Conservation (phyloP, 2,797 vertebrate genomes). For the Otus scops region DNA sequence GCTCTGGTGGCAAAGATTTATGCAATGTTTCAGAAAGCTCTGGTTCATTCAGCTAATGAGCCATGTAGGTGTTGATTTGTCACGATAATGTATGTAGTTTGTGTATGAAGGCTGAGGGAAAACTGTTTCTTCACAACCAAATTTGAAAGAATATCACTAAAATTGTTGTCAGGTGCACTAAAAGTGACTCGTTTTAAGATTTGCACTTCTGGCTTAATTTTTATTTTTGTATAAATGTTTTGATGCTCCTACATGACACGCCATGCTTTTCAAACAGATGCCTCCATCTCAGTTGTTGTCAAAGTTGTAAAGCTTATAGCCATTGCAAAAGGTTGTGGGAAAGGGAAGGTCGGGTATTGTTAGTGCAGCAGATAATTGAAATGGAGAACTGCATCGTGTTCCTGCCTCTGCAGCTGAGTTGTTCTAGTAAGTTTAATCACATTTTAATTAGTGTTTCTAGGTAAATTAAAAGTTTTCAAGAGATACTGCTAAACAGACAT, state of each 20-base stretch:
- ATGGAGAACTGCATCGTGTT: not conserved
- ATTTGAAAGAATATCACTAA: not conserved
- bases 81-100: not conserved
- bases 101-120: not conserved
- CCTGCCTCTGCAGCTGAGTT: not conserved
- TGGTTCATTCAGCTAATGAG: not conserved
- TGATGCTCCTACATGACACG: not conserved
- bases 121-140: not conserved
- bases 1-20: rapidly evolving
- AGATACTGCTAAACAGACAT: not conserved
- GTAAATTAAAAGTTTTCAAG: not conserved
- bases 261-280: not conserved
- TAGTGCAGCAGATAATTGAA: not conserved
- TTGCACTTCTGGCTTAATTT: not conserved
- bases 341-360: not conserved
- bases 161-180: not conserved
- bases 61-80: not conserved
- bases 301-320: not conserved
- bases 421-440: not conserved
- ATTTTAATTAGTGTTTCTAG: not conserved
- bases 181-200: not conserved
- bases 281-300: not conserved
- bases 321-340: rapidly evolving
- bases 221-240: not conserved
- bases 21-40: not conserved